Percentiles rank a stretch among this genome's conserved stretches.
phyloP scores from a whole-genome alignment of 2,797 vertebrate genomes.

The Scleropages formosus region DNA sequence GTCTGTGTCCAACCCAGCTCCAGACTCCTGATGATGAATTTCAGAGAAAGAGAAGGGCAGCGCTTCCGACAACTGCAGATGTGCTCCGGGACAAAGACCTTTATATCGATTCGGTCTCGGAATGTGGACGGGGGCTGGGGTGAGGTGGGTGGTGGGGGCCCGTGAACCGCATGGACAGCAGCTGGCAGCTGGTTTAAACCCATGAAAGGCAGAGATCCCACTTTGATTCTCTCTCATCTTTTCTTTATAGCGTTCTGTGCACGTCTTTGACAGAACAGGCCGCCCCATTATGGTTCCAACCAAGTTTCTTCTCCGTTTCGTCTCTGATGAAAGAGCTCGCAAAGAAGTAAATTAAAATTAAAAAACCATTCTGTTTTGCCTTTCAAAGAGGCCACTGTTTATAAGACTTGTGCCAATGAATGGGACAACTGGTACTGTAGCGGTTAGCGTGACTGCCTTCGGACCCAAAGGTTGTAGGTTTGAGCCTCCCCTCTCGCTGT shows the following conservation, averaged over 20 bases:
- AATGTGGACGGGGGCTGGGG: conserved; percentile 1
- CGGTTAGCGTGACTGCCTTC: too few species aligned
- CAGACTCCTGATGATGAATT: too few species aligned
- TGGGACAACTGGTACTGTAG: too few species aligned
- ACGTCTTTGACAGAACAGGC: neutral
- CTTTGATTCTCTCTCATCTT: conserved; percentile 30
- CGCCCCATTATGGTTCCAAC: neutral
- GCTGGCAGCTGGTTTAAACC: neutral
- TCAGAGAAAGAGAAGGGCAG: too few species aligned
- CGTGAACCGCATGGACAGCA: neutral
- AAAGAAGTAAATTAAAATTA: neutral
- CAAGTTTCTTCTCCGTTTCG: neutral
- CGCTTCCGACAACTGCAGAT: too few species aligned
- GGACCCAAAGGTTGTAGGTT: too few species aligned
- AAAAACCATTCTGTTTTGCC: neutral
- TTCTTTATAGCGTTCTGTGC: neutral
- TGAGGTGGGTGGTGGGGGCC: too few species aligned
- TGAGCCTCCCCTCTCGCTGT: too few species aligned
- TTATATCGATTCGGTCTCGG: too few species aligned
- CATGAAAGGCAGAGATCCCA: conserved; percentile 1
- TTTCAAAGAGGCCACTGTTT: neutral
- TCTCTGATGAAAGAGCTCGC: neutral
- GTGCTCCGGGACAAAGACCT: too few species aligned
- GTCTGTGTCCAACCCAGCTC: too few species aligned
- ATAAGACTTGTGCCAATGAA: conserved; percentile 26